phyloP scores from a whole-genome alignment of 1,140 invertebrate species.

The Drosophila navojoa region DNA sequence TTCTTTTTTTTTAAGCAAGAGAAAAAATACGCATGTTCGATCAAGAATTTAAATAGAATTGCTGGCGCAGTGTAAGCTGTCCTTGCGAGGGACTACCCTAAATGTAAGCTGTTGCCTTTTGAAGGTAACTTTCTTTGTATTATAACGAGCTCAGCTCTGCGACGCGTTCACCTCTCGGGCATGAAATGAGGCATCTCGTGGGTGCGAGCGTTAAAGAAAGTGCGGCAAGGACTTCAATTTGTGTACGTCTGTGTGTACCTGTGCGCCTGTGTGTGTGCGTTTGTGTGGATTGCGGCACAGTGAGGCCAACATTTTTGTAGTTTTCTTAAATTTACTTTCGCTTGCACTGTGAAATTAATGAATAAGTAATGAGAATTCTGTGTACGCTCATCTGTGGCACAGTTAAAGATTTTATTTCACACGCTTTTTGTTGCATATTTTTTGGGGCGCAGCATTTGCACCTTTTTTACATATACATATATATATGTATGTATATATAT shows the following conservation, averaged over 20 bases:
- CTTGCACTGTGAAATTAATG: conserved; percentile 58
- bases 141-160: conserved; percentile 36
- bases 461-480: conserved; percentile 52
- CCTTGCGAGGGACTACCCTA: conserved; percentile 1
- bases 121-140: conserved; percentile 19
- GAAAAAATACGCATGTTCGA: neutral
- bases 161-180: conserved; percentile 23
- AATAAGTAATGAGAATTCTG: conserved; percentile 61
- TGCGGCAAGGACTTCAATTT: conserved; percentile 33
- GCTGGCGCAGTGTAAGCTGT: neutral
- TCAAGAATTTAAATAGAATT: neutral
- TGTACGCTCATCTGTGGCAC: conserved; percentile 38
- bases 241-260: conserved; percentile 15
- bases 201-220: conserved; percentile 29
- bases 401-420: conserved; percentile 58
- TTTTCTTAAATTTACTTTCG: conserved; percentile 17
- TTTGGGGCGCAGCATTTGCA: conserved; percentile 53
- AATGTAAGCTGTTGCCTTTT: conserved; percentile 3
- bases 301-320: conserved; percentile 33
- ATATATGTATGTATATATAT: conserved; percentile 34
- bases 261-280: conserved; percentile 9
- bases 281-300: conserved; percentile 39
- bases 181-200: conserved; percentile 47
- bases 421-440: conserved; percentile 43
- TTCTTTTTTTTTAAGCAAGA: too few relatives aligned